Base-by-base conservation (phyloP, 2,888 invertebrate genomes). In the Ormyrus pomaceus region DNA sequence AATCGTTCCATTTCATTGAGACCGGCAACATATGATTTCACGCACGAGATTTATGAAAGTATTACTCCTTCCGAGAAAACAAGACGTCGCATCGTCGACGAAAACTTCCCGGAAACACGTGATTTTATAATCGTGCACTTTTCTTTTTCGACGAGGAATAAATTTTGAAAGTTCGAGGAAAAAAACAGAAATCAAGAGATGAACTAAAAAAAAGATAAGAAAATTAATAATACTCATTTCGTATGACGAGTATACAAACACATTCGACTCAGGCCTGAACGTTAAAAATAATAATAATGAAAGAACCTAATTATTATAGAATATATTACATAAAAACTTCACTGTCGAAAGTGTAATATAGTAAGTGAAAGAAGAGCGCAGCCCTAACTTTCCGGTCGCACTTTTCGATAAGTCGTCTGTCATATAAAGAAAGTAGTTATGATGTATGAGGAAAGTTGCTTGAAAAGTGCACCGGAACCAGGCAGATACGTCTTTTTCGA, bases 21-120 rank as follows among this genome's bases (percentile, higher is more conserved):
- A 70, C 56, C 58, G 56, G 51, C 55, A 64, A 56, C 58, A n/a
- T 71, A 34, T 58, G 46, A 69, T 77, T 64, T 77, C 3, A 6
- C 13, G 64, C 70, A 70, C 70, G 65, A 58, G 45, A 58, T 65
- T 51, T 13, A 62, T 65, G 70, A 77, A 77, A 77, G 62, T 64
- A 56, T 6, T n/a, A 51, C 10, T 34, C 69, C 10, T 53, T 34
- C 34, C 34, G 59, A 19, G 48, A 56, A 51, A 19, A 50, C 9
- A n/a, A 80, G 70, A 72, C 56, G 59, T 83, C 71, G 66, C 62
- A 68, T 81, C 72, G 69, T 81, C 81, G 81, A 82, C 82, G 84
- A 83, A 83, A 83, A 84, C 83, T 70, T 77, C 81, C 68, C 69
- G 82, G 81, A 79, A 82, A 79, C 82, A 82, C 65, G 83, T 83